Evolutionary conservation across 2,888 invertebrate genomes (phyloP).

Genomic region (Cantharis rustica): DNA sequence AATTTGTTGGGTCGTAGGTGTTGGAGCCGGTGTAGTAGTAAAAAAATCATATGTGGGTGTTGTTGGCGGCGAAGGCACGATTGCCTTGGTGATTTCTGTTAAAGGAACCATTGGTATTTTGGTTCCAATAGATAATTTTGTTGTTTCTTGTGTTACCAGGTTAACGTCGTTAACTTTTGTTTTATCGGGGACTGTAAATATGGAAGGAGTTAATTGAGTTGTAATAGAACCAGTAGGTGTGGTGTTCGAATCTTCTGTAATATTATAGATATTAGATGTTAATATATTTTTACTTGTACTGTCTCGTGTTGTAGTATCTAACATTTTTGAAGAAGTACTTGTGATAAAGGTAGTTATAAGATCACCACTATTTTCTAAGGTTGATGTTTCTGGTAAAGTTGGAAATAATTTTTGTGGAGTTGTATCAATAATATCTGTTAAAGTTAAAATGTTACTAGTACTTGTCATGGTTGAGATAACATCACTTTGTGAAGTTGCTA

Average conservation of each 20-base stretch:
- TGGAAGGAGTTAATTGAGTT: not conserved
- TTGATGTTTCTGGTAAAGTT: slow-evolving; percentile 35
- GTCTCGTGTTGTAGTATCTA: slow-evolving; percentile 48
- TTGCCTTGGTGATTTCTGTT: not conserved
- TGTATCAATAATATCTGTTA: not conserved
- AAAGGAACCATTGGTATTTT: not conserved
- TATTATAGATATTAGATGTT: not conserved
- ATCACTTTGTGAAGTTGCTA: not conserved
- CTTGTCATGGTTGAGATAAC: not conserved
- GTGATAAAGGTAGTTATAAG: not conserved
- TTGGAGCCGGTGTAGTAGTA: slow-evolving; percentile 42
- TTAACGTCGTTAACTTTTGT: not conserved
- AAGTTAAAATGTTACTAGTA: not conserved
- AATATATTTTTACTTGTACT: not conserved
- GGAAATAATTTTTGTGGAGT: slow-evolving; percentile 1
- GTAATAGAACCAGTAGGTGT: not conserved
- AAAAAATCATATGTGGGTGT: slow-evolving; percentile 1
- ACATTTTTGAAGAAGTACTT: slow-evolving; percentile 29
- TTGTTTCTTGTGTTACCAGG: not conserved
- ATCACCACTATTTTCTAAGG: slow-evolving; percentile 42
- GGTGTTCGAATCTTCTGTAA: not conserved
- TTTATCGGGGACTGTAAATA: not conserved
- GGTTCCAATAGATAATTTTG: not conserved
- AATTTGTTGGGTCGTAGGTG: slow-evolving; percentile 17
- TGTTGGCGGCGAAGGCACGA: slow-evolving; percentile 8